Evolutionary conservation across 1,140 invertebrate species (phyloP).

Genomic region (Tetranychus urticae): DNA sequence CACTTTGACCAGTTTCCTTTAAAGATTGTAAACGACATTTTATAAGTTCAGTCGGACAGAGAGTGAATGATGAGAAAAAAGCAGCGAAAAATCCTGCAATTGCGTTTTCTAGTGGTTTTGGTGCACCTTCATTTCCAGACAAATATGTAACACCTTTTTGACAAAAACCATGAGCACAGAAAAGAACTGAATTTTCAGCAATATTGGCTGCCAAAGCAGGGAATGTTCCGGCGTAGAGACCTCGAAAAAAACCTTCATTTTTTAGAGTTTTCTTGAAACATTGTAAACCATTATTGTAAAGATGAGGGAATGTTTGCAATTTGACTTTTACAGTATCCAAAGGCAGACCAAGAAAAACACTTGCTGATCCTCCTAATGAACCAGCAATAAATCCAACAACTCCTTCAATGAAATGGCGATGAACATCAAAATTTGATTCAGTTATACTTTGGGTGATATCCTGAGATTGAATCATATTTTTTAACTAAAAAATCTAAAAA

Average conservation of each 20-base stretch:
- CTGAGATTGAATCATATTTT: no score
- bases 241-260: constrained; percentile 23
- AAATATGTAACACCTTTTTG: constrained; percentile 45
- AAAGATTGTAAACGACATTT: constrained; percentile 94
- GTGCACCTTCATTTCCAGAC: constrained; percentile 24
- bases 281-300: constrained; percentile 49
- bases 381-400: constrained; percentile 48
- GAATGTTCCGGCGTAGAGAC: constrained; percentile 79
- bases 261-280: constrained; percentile 47
- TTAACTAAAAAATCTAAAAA: no score
- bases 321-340: constrained; percentile 66
- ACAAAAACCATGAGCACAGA: constrained; percentile 86
- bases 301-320: constrained; percentile 20
- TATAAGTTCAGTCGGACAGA: constrained; percentile 54
- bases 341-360: constrained; percentile 60
- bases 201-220: constrained; percentile 84
- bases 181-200: constrained; percentile 90
- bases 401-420: not conserved
- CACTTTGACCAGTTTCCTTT: constrained; percentile 38
- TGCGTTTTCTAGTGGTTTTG: constrained; percentile 59
- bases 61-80: constrained; percentile 80
- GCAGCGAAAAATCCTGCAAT: constrained; percentile 80
- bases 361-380: constrained; percentile 57
- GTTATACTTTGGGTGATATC: no score
- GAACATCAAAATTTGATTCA: no score